These are phyloP conservation scores for Chelon labrosus DNA, from an alignment of 2,797 vertebrate genomes.

Conservation along the genomic window DNA sequence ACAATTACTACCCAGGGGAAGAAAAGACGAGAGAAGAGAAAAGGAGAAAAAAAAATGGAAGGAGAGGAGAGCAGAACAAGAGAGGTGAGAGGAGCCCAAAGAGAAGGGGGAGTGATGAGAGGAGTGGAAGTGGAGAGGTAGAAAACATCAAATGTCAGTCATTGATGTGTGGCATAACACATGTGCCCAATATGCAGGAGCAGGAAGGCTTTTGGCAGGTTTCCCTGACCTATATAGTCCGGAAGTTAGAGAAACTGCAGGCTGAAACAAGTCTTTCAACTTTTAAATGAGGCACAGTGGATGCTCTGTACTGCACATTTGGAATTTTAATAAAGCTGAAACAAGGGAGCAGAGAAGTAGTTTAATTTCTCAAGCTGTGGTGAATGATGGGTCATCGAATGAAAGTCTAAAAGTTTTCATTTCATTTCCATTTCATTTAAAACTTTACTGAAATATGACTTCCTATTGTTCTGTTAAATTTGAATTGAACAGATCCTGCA, in stretches of 20 bases:
- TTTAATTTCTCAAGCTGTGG: constrained; percentile 32
- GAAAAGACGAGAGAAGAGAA: constrained; percentile 48
- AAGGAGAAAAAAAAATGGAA: constrained; percentile 41
- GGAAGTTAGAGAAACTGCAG: constrained; percentile 75
- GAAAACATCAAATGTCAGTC: constrained; percentile 78
- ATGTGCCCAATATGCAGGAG: constrained; percentile 81
- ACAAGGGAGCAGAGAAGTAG: constrained; percentile 34
- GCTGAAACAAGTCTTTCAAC: constrained; percentile 77
- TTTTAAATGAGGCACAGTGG: constrained; percentile 77
- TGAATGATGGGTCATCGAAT: constrained; percentile 7
- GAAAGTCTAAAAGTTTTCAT: neutral
- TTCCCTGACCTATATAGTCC: constrained; percentile 79
- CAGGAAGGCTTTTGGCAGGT: constrained; percentile 76
- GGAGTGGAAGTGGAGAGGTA: constrained; percentile 66
- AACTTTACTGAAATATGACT: neutral
- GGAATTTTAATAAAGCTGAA: constrained; percentile 72
- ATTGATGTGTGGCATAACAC: constrained; percentile 76
- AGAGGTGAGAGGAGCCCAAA: constrained; percentile 63
- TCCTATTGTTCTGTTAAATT: neutral
- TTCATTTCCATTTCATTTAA: constrained; percentile 17
- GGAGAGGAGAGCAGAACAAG: constrained; percentile 45
- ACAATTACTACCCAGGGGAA: constrained; percentile 67
- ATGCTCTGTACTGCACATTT: constrained; percentile 73
- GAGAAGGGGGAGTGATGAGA: constrained; percentile 53
- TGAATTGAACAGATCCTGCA: neutral